Conservation (phyloP, 2,888 invertebrate genomes). For the Plagodis pulveraria region DNA sequence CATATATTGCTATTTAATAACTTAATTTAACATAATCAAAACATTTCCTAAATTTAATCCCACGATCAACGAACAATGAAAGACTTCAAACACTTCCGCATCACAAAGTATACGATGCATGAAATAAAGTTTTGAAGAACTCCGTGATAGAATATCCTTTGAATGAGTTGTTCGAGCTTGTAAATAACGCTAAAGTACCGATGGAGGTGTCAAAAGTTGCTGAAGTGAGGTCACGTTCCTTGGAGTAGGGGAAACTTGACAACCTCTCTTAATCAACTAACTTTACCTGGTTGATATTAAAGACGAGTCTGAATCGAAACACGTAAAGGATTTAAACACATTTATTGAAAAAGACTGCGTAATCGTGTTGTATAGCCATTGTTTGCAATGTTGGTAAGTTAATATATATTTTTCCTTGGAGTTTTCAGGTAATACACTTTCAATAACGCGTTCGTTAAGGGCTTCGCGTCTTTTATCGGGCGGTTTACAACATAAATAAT, state of each 20-base stretch:
- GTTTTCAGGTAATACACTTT: too few relatives aligned
- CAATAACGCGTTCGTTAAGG: too few relatives aligned
- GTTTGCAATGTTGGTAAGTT: too few relatives aligned
- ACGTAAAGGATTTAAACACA: too few relatives aligned
- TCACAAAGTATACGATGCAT: constrained; percentile 48
- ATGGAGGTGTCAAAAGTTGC: constrained; percentile 22
- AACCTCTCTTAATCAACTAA: constrained; percentile 68
- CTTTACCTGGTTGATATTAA: constrained; percentile 62
- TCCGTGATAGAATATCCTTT: constrained; percentile 61
- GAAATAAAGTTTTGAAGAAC: constrained; percentile 54
- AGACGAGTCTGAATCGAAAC: constrained; percentile 52
- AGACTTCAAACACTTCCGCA: constrained; percentile 19
- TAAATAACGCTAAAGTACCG: constrained; percentile 57
- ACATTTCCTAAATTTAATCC: neutral
- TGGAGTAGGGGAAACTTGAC: constrained; percentile 55
- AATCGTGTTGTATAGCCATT: too few relatives aligned
- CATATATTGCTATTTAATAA: too few relatives aligned
- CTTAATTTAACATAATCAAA: neutral
- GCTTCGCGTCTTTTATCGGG: too few relatives aligned
- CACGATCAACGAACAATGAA: too few relatives aligned
- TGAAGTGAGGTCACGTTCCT: constrained; percentile 45
- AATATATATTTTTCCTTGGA: too few relatives aligned
- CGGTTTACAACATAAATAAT: too few relatives aligned
- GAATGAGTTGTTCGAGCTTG: constrained; percentile 53
- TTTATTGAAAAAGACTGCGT: too few relatives aligned